Percentiles rank a stretch among this genome's conserved stretches.
These are phyloP conservation scores for Helicoverpa assulta DNA, from an alignment of 2,888 invertebrate genomes.

Conservation along the genomic window DNA sequence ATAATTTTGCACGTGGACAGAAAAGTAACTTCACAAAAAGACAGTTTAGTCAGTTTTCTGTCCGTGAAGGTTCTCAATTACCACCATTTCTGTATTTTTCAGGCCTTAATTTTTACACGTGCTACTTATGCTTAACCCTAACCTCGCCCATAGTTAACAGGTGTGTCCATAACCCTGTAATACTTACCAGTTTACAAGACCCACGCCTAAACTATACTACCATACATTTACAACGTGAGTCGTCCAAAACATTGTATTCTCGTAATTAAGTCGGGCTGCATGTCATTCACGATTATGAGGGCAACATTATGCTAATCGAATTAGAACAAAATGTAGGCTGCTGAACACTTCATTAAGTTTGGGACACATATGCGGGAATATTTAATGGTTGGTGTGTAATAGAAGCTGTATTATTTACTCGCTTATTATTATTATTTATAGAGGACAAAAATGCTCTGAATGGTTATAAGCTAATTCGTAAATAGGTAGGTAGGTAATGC, in stretches of 20 bases:
- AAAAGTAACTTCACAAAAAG: not conserved
- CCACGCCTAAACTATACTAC: slow-evolving; percentile 27
- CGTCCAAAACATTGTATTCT: slow-evolving; percentile 29
- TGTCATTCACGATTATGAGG: slow-evolving; percentile 51
- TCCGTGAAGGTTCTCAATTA: too few species aligned
- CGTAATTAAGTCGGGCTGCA: slow-evolving; percentile 38
- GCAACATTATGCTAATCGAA: slow-evolving; percentile 60
- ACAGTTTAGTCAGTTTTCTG: too few species aligned
- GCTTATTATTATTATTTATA: not conserved
- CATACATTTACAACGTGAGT: slow-evolving; percentile 25
- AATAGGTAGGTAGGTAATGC: too few species aligned
- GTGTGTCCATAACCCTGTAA: slow-evolving; percentile 9
- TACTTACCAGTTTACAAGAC: slow-evolving; percentile 30
- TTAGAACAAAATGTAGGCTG: slow-evolving; percentile 55
- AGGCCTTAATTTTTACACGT: not conserved
- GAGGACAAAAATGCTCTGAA: too few species aligned
- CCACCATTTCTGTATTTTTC: not conserved
- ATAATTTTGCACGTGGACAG: not conserved
- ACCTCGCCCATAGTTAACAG: not conserved
- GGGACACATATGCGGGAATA: slow-evolving; percentile 22
- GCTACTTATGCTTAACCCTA: not conserved
- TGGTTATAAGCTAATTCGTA: too few species aligned
- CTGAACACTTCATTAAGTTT: slow-evolving; percentile 50
- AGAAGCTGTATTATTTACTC: not conserved
- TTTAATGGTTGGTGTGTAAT: not conserved